Evolutionary conservation across 2,888 invertebrate species (phyloP), one percentile per base, ranked within the genome.

Genomic region (Watsonalla binaria): DNA sequence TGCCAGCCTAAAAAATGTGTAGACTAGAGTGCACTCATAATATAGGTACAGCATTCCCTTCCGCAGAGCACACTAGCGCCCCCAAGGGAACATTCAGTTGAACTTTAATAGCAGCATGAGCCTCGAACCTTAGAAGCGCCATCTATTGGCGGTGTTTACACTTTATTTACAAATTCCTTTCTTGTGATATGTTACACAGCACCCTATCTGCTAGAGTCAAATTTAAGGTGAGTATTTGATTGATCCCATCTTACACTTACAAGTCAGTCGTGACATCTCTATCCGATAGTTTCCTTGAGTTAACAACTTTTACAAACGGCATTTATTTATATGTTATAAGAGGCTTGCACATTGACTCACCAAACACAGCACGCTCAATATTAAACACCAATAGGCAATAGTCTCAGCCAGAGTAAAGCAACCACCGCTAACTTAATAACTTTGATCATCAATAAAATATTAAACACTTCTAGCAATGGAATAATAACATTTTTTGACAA

Each of bases 181-280:
- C 8, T 70, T 71, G 76, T 86, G 87, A 87, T 87, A 87, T 87
- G 87, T 87, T 74, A 78, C 69, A 77, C 78, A 76, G 78, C 76
- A 87, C 87, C 86, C 86, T 86, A 84, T 84, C 73, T 74, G 79
- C 73, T 74, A 77, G 71, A 78, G 72, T 76, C 78, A 73, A 72
- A 74, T 79, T 73, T 74, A 70, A 77, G 70, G 73, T 79, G 78
- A 79, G 70, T 78, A 74, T 74, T 76, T 86, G 86, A 76, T 84
- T 86, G 86, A 76, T 84, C 85, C 86, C 83, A 71, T 58, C 68
- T 70, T 77, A 72, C 65, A 70, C 70, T 61, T 78, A 75, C 62
- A 66, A 67, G 59, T 72, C 72, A 72, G 72, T 72, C 73, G 34
- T 37, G 47, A 53, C 13, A 51, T 46, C 15, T 15, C 49, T 37